These are phyloP conservation scores for Enteromius unitaeniatus DNA, from an alignment of 2,797 vertebrate species.

Conservation along the genomic window DNA sequence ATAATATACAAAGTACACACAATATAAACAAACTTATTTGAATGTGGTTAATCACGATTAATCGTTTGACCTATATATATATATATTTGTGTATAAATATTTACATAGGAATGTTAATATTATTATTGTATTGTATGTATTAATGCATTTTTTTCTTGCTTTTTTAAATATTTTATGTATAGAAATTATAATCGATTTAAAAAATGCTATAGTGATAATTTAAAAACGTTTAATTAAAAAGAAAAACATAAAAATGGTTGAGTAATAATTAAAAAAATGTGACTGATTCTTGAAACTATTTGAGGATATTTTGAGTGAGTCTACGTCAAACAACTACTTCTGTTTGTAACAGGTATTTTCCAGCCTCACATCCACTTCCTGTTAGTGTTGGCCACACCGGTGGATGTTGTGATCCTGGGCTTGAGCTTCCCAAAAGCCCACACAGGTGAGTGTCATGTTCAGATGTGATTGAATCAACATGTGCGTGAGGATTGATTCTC, in stretches of 20 bases:
- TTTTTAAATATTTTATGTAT: no score
- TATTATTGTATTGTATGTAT: no score
- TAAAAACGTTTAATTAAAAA: not conserved
- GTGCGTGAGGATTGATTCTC: not conserved
- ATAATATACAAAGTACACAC: no score
- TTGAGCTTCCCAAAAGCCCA: constrained; percentile 90
- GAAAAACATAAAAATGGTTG: not conserved
- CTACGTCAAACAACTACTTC: not conserved
- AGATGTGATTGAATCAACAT: not conserved
- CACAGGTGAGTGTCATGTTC: constrained; percentile 77
- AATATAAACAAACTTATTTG: no score
- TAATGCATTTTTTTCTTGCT: no score
- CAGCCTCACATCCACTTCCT: constrained; percentile 94
- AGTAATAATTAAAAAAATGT: no score
- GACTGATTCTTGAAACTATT: not conserved
- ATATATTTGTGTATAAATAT: no score
- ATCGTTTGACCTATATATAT: no score
- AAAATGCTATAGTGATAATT: no score
- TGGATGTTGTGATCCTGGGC: constrained; percentile 96
- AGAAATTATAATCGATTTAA: no score
- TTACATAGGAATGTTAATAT: no score
- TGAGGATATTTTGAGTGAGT: not conserved
- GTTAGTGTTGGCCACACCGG: constrained; percentile 93
- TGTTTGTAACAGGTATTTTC: constrained; percentile 86
- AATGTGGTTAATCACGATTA: no score